These are phyloP conservation scores for Diadromus collaris DNA, from an alignment of 2,888 invertebrate genomes.

Conservation along the genomic window DNA sequence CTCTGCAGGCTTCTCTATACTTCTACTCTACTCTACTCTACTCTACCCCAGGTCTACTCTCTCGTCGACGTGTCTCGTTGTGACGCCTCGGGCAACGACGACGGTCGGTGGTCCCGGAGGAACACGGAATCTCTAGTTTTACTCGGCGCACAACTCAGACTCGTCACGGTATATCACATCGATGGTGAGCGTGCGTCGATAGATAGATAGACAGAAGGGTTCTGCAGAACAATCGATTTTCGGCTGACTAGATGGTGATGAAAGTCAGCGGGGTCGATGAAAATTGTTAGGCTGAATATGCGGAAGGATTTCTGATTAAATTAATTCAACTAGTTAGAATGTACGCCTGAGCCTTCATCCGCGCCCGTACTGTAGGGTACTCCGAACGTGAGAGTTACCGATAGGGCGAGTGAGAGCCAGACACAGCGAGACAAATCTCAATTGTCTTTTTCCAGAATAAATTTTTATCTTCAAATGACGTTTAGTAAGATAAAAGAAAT, in stretches of 20 bases:
- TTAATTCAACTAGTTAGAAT: too few relatives aligned
- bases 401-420: too few relatives aligned
- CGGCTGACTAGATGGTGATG: constrained; percentile 40
- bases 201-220: not conserved
- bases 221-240: constrained; percentile 39
- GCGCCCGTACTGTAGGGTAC: too few relatives aligned
- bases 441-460: too few relatives aligned
- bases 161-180: not conserved
- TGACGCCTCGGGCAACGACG: constrained; percentile 51
- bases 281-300: constrained; percentile 16
- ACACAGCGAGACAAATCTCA: too few relatives aligned
- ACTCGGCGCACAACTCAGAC: constrained; percentile 9
- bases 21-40: not conserved
- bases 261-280: constrained; percentile 30
- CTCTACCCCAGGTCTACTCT: constrained; percentile 22
- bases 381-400: too few relatives aligned
- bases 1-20: constrained; percentile 26
- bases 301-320: too few relatives aligned
- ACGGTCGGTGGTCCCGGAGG: constrained; percentile 48
- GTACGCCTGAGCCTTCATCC: too few relatives aligned
- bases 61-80: constrained; percentile 52
- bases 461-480: too few relatives aligned
- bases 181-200: not conserved
- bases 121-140: constrained; percentile 52
- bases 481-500: too few relatives aligned